These are phyloP conservation scores for Patella pellucida DNA, from an alignment of 2,888 invertebrate species.

Conservation along the genomic window DNA sequence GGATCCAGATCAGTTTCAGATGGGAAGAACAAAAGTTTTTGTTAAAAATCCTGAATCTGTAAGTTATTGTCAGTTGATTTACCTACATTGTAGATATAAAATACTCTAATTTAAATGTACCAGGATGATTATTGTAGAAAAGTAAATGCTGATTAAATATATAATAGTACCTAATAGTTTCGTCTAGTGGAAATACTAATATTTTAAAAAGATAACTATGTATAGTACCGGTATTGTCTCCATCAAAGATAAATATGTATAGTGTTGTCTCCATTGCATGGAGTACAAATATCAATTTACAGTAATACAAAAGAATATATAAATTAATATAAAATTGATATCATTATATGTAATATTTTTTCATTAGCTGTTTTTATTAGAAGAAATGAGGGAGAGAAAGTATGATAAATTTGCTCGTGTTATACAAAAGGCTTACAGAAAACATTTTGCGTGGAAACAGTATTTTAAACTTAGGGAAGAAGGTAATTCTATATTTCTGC, in stretches of 20 bases:
- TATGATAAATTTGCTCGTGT: conserved; percentile 78
- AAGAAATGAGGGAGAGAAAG: conserved; percentile 79
- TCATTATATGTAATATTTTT: not conserved
- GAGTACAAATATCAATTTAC: not conserved
- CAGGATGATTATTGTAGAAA: no score
- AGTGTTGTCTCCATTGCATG: not conserved
- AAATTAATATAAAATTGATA: not conserved
- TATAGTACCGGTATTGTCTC: not conserved
- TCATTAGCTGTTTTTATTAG: conserved; percentile 78
- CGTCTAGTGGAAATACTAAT: no score
- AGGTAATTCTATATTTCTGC: conserved; percentile 62
- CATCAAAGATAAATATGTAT: not conserved
- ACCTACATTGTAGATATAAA: no score
- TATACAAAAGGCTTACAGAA: conserved; percentile 79
- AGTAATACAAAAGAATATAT: not conserved
- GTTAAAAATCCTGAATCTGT: conserved; percentile 77
- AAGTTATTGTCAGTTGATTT: conserved; percentile 29
- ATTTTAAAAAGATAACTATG: not conserved
- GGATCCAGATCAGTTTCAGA: conserved; percentile 77
- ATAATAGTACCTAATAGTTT: no score
- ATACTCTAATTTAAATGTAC: no score
- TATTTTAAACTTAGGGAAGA: conserved; percentile 76
- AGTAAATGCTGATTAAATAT: no score
- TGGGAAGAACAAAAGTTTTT: conserved; percentile 79
- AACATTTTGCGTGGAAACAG: conserved; percentile 76